Evolutionary conservation across 1,140 invertebrate species (phyloP).

Genomic region (Steinernema feltiae): DNA sequence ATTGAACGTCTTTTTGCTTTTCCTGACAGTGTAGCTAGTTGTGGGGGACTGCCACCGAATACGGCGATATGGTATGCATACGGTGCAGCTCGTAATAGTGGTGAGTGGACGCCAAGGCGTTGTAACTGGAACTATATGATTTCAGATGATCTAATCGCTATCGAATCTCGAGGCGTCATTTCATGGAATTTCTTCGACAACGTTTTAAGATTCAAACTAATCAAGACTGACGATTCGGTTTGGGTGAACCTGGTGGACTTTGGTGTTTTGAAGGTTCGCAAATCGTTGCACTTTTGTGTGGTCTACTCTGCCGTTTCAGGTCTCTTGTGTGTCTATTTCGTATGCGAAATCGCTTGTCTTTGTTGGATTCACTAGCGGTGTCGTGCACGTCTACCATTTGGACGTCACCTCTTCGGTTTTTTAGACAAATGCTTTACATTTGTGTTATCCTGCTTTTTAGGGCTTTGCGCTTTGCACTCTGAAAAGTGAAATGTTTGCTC

Average conservation of each 20-base stretch:
- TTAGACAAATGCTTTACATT: neutral
- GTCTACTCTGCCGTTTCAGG: slow-evolving; percentile 21
- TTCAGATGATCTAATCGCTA: neutral
- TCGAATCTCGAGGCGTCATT: slow-evolving; percentile 22
- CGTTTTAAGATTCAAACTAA: slow-evolving; percentile 17
- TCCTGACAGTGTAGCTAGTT: neutral
- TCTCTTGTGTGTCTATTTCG: slow-evolving; percentile 16
- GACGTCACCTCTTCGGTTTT: slow-evolving; percentile 6
- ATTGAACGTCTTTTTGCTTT: neutral
- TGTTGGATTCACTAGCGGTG: slow-evolving; percentile 27
- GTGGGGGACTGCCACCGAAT: neutral
- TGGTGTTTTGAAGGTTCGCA: neutral
- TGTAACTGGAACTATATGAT: neutral
- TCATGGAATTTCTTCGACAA: slow-evolving; percentile 27
- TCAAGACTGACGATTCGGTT: slow-evolving; percentile 25
- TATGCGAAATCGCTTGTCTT: slow-evolving; percentile 12
- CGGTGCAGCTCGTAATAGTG: neutral
- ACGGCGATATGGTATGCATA: neutral
- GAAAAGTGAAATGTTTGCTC: slow-evolving; percentile 20
- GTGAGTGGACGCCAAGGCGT: neutral
- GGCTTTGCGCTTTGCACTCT: neutral
- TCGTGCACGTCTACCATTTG: slow-evolving; percentile 24
- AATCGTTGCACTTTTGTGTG: neutral
- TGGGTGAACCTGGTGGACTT: slow-evolving; percentile 29
- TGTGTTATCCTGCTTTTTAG: slow-evolving; percentile 11